A percentile compares a stretch with the other conserved stretches of the same genome.
phyloP scores from a whole-genome alignment of 2,888 invertebrate genomes.

The Hyposoter didymator region DNA sequence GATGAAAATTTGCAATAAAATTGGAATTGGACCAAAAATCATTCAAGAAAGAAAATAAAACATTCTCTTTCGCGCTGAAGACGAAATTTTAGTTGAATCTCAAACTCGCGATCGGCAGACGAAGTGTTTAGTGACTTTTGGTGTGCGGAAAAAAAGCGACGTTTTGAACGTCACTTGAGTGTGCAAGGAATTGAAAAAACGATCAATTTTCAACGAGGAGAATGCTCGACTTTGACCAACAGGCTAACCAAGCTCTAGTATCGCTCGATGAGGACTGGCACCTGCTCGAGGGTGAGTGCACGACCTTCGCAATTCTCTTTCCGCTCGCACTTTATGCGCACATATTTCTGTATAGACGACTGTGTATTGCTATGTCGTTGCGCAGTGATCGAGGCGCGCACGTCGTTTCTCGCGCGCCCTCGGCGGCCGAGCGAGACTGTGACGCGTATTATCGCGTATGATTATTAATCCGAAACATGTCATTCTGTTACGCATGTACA shows the following conservation, averaged over 20 bases:
- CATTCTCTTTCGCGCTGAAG: not conserved
- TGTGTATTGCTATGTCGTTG: not conserved
- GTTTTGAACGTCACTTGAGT: not conserved
- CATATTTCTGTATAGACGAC: constrained; percentile 13
- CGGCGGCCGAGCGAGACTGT: not conserved
- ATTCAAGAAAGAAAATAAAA: not conserved
- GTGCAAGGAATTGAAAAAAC: not conserved
- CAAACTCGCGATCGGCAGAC: constrained; percentile 15
- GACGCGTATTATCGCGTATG: not conserved
- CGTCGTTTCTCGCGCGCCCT: constrained; percentile 11
- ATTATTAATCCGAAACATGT: not conserved
- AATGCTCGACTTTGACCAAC: constrained; percentile 81
- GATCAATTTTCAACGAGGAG: constrained; percentile 23
- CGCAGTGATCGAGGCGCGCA: constrained; percentile 7
- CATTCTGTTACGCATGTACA: not conserved
- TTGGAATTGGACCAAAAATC: not conserved
- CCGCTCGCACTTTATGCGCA: constrained; percentile 13
- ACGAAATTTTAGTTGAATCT: constrained; percentile 51
- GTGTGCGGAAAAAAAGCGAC: not conserved
- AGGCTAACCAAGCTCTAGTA: constrained; percentile 78
- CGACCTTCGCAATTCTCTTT: constrained; percentile 76
- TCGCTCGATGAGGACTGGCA: constrained; percentile 79
- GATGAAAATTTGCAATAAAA: not conserved
- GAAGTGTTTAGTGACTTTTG: not conserved
- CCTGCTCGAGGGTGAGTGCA: constrained; percentile 79